Conservation (phyloP, 92 coral and sea anemone species). For the Muricea muricata region DNA sequence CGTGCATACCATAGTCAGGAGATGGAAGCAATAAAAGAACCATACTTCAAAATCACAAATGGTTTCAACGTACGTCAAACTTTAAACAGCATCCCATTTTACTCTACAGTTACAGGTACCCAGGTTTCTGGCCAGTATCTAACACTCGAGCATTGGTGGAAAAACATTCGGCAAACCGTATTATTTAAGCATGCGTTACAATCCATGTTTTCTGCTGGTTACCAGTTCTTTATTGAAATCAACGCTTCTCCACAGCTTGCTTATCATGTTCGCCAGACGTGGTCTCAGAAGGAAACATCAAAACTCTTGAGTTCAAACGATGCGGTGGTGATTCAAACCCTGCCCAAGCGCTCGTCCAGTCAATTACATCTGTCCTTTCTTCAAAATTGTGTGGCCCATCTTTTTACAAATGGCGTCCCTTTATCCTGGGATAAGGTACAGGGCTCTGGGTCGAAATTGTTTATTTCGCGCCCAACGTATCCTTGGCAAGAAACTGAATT, state of each 20-base stretch:
- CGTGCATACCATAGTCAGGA: constrained; percentile 73
- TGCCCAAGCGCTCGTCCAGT: constrained; percentile 46
- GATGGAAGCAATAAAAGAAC: constrained; percentile 54
- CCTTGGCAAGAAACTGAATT: constrained; percentile 73
- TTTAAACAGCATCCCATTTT: constrained; percentile 36
- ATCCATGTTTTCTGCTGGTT: constrained; percentile 48
- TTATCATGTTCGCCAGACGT: constrained; percentile 61
- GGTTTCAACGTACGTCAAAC: constrained; percentile 32
- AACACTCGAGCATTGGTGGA: constrained; percentile 67
- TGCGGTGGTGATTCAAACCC: constrained; percentile 49
- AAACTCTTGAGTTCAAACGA: not conserved
- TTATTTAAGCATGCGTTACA: constrained; percentile 53
- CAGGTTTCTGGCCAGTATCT: constrained; percentile 47
- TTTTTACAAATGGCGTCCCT: constrained; percentile 50
- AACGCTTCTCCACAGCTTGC: constrained; percentile 70
- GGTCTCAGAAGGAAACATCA: constrained; percentile 31
- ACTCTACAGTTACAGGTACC: constrained; percentile 67
- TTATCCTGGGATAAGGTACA: constrained; percentile 62
- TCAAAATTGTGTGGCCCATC: constrained; percentile 57
- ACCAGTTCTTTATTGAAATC: constrained; percentile 55
- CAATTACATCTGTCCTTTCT: constrained; percentile 62
- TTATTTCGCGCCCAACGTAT: constrained; percentile 56
- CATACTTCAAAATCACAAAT: constrained; percentile 15
- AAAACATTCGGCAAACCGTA: constrained; percentile 63
- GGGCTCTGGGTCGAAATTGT: constrained; percentile 38